Evolutionary conservation across 2,888 invertebrate genomes (phyloP).

Genomic region (Cosmia trapezina): DNA sequence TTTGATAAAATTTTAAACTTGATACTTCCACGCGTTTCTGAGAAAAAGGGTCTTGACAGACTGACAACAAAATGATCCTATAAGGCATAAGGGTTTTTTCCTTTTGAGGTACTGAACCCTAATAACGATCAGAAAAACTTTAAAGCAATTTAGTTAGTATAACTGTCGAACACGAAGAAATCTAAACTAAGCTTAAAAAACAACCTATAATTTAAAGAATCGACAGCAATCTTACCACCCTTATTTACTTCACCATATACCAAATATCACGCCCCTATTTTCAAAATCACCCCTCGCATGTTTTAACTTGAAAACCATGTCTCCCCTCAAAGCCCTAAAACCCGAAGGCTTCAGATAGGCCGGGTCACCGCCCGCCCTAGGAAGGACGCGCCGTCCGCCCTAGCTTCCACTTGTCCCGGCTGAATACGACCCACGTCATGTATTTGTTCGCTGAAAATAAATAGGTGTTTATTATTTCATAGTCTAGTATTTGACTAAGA

Average conservation of each 20-base stretch:
- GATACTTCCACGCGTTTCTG: too few species aligned
- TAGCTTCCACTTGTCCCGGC: slow-evolving; percentile 58
- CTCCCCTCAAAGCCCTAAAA: slow-evolving; percentile 25
- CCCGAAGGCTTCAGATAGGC: slow-evolving; percentile 27
- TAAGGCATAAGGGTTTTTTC: too few species aligned
- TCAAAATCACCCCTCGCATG: slow-evolving; percentile 13
- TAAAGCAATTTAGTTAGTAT: neutral
- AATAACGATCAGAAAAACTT: neutral
- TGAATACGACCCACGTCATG: slow-evolving; percentile 17
- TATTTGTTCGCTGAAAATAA: slow-evolving; percentile 12
- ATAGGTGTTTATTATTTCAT: slow-evolving; percentile 4
- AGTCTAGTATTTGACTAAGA: neutral
- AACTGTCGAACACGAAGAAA: neutral
- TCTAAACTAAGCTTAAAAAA: neutral
- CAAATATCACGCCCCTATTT: slow-evolving; percentile 25
- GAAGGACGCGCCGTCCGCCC: slow-evolving; percentile 70
- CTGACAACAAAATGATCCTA: too few species aligned
- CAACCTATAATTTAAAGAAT: neutral
- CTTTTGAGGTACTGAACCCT: too few species aligned
- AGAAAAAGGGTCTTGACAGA: too few species aligned
- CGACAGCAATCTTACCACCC: too few species aligned
- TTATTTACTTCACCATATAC: too few species aligned
- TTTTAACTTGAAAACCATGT: slow-evolving; percentile 17
- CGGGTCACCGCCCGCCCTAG: slow-evolving; percentile 64
- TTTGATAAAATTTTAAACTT: too few species aligned